Percentiles rank a stretch among this genome's conserved stretches.
These are phyloP conservation scores for Tetragnatha versicolor DNA, from an alignment of 1,140 invertebrate species.

Conservation along the genomic window DNA sequence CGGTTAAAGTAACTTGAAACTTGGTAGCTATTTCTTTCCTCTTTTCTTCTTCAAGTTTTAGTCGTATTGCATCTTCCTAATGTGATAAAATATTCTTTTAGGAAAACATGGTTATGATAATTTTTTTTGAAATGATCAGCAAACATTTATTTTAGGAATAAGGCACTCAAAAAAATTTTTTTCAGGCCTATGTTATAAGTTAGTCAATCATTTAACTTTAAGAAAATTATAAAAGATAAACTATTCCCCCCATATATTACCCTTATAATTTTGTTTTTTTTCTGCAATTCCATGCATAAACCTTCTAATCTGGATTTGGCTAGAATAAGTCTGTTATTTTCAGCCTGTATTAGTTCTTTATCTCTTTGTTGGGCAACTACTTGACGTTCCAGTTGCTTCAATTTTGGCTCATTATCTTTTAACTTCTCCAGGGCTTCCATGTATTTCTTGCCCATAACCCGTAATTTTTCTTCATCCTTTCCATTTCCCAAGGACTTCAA, in stretches of 20 bases:
- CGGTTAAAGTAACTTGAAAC: slow-evolving; percentile 80
- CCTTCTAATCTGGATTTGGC: slow-evolving; percentile 83
- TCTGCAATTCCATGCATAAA: slow-evolving; percentile 87
- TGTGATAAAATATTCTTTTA: background rate
- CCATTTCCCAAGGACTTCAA: slow-evolving; percentile 74
- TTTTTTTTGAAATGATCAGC: background rate
- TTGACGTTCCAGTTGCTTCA: slow-evolving; percentile 63
- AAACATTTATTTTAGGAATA: background rate
- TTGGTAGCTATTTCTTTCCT: slow-evolving; percentile 84
- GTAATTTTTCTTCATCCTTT: slow-evolving; percentile 78
- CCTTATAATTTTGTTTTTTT: slow-evolving; percentile 88
- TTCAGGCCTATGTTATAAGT: background rate
- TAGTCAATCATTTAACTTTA: background rate
- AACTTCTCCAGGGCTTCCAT: slow-evolving; percentile 79
- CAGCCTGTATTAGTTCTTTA: slow-evolving; percentile 82
- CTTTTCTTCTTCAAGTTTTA: slow-evolving; percentile 86
- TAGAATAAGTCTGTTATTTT: slow-evolving; percentile 82
- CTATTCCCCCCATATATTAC: slow-evolving; percentile 61
- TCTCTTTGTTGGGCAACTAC: slow-evolving; percentile 71
- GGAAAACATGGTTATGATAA: background rate
- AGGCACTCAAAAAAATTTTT: background rate
- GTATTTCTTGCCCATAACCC: slow-evolving; percentile 72
- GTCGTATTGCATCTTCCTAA: slow-evolving; percentile 79
- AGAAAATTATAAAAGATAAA: background rate
- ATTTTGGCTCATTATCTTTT: slow-evolving; percentile 70